Base-by-base conservation (phyloP, 1,140 invertebrate species). In the Teleogryllus occipitalis region DNA sequence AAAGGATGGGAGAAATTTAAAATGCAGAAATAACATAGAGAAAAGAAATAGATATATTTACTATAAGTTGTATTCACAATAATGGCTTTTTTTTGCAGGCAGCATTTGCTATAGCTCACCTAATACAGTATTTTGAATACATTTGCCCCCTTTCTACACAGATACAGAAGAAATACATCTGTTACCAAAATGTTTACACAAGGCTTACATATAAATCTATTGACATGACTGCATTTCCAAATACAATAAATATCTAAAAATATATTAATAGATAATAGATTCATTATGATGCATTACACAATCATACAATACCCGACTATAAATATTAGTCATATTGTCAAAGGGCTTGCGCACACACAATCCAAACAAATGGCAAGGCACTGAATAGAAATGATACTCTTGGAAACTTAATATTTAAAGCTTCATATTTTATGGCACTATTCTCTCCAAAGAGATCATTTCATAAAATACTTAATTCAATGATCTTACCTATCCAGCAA, bases 181-280 rank as follows among this genome's bases (percentile, higher is more conserved):
- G 18, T 65, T 65, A 65, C 54, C 54, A 65, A 39, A 39, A 65
- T 65, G 10, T 65, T 18, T 65, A 65, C 54, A 65, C 18, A 65
- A 18, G 54, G 18, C 54, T 65, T 65, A 14, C 18, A 65, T 18
- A 65, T 14, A 65, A 65, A 18, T 18, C 54, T 18, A 65, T 18
- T 39, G 10, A 65, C 54, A 65, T 65, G 54, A 65, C 54, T 65
- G 27, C 27, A 39, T 39, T 39, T 39, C 54, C 54, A 65, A 65
- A 14, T 65, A 65, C 54, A 65, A 65, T 65, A 65, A 65, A 65
- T 65, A 65, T 65, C 54, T 65, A 65, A 65, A 65, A 65, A 65
- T 65, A 65, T 65, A 65, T 65, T 65, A 65, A 65, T 65, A 65
- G 54, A 65, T 65, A 65, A 65, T 65, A 18, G 54, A 65, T 65